phyloP scores from a whole-genome alignment of 2,113 vertebrate species.

The Pogonocichla stellata region DNA sequence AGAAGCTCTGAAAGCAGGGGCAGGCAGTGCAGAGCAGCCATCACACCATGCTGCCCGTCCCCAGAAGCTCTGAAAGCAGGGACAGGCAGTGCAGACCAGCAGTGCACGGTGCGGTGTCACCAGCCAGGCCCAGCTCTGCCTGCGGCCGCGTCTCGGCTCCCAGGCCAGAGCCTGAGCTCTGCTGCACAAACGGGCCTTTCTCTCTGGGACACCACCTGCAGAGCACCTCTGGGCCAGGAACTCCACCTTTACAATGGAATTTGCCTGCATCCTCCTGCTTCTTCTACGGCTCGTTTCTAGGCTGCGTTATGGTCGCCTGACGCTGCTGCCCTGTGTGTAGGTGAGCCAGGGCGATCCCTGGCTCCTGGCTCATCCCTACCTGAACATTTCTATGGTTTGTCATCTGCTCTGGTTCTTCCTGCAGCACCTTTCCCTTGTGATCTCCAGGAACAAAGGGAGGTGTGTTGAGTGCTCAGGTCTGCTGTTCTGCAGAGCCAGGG shows the following conservation, averaged over 20 bases:
- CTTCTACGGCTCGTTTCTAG: rapidly evolving
- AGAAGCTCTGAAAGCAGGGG: too few relatives aligned
- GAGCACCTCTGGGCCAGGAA: neutral
- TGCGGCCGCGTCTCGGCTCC: neutral
- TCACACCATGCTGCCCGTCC: too few relatives aligned
- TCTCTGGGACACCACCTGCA: neutral
- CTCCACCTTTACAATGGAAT: neutral
- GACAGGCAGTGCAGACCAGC: too few relatives aligned
- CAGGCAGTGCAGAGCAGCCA: too few relatives aligned
- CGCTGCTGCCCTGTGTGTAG: neutral
- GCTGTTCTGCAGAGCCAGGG: neutral
- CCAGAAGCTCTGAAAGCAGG: too few relatives aligned
- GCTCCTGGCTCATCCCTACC: neutral
- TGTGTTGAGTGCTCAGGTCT: neutral
- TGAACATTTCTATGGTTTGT: neutral
- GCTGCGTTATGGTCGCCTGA: rapidly evolving
- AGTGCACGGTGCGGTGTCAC: too few relatives aligned
- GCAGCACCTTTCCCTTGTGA: neutral
- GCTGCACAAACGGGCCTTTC: neutral
- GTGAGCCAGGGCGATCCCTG: neutral
- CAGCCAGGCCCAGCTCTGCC: neutral
- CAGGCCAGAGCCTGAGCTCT: neutral
- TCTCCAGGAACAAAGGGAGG: neutral
- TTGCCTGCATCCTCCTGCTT: rapidly evolving
- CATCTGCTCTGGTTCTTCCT: neutral